Base-by-base conservation (phyloP, 1,140 invertebrate genomes). In the Antheraea pernyi region DNA sequence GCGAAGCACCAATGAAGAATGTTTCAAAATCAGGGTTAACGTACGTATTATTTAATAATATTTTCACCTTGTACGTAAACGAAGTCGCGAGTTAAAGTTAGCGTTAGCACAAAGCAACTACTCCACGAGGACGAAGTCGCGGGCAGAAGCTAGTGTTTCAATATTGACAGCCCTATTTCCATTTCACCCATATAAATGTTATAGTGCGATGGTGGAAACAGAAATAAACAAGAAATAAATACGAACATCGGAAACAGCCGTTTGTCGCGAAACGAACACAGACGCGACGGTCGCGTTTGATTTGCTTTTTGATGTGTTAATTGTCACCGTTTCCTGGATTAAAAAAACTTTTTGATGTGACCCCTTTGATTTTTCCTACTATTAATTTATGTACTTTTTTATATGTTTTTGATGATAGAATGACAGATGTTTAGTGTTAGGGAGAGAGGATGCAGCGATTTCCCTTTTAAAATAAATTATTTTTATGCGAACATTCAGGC, bases 381-480 rank as follows among this genome's bases (percentile, higher is more conserved):
- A 53, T 53, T 53, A 53, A 53, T 53, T 53, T 53, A 53, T 53
- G 46, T 53, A 16, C 6, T 13, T 53, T 16, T 53, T 53, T 53
- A 53, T 53, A 53, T n/a, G 46, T 53, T 53, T 53, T 53, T 53
- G 46, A 53, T 53, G 46, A 53, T 53, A 53, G 46, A 53, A 53
- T 53, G 46, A 53, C 46, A 53, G 46, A 53, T 53, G 46, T 53
- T 53, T 53, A 53, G 46, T 53, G 46, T 53, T 53, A 53, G 6
- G 8, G 39, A 30, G 8, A 53, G 46, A 53, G 46, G 46, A 53
- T 53, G 46, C 16, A 13, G 46, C 46, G 46, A 16, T 53, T 53
- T 53, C 46, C 46, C 16, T 53, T 53, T 53, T 16, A 6, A 16
- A 53, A 53, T 53, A 16, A 53, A 53, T 53, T 53, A 53, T 53